Evolutionary conservation across 2,888 invertebrate species (phyloP).

Genomic region (Gymnoscelis rufifasciata): DNA sequence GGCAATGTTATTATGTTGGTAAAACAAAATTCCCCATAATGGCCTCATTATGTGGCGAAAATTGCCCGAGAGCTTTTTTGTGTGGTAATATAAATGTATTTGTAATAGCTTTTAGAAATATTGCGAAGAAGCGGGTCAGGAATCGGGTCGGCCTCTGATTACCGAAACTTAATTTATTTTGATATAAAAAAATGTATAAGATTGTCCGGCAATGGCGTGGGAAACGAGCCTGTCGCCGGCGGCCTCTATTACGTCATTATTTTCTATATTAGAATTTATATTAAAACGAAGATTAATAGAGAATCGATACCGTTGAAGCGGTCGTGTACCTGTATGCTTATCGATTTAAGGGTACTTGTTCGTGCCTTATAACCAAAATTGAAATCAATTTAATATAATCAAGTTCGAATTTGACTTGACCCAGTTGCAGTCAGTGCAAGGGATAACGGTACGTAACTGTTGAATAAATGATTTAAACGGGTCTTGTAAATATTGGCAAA

Average conservation of each 20-base stretch:
- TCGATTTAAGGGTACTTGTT: conserved; percentile 21
- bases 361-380: conserved; percentile 19
- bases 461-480: conserved; percentile 20
- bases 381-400: conserved; percentile 27
- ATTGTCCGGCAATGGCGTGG: conserved; percentile 71
- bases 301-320: conserved; percentile 66
- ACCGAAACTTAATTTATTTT: conserved; percentile 78
- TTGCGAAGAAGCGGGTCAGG: conserved; percentile 73
- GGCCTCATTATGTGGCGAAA: conserved; percentile 79
- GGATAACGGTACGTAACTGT: conserved; percentile 19
- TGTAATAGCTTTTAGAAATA: conserved; percentile 79
- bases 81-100: conserved; percentile 77
- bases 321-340: conserved; percentile 38
- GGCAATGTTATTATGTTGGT: conserved; percentile 78
- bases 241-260: conserved; percentile 78
- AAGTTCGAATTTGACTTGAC: conserved; percentile 26
- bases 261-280: conserved; percentile 76
- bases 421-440: conserved; percentile 19
- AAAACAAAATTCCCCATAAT: conserved; percentile 79
- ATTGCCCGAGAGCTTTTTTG: conserved; percentile 77
- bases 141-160: conserved; percentile 69
- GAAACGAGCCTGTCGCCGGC: conserved; percentile 76
- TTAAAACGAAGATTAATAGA: conserved; percentile 74
- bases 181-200: conserved; percentile 62
- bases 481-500: conserved; percentile 22